Base-by-base conservation (phyloP, 2,888 invertebrate species). In the Limenitis camilla region DNA sequence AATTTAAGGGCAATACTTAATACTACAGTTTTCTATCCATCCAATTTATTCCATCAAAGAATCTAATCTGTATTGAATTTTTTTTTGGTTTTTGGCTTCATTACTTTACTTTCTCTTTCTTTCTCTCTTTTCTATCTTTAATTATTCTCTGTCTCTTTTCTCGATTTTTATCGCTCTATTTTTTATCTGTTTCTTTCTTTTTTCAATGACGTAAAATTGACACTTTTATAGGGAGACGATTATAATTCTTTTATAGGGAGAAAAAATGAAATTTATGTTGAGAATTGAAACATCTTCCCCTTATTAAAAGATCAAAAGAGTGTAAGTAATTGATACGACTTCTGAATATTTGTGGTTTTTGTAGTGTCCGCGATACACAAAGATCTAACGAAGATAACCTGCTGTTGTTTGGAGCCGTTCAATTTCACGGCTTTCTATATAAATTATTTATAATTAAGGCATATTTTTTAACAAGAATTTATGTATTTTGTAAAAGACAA, bases 291-390 rank as follows among this genome's bases (percentile, higher is more conserved):
- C 6, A 7, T 33, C 63, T 59, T 59, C 56, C 62, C 63, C 70
- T 74, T 73, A 73, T 68, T 47, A 6, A 32, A 45, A 61, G 63
- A 59, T 66, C 65, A 63, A 63, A 66, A 61, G 32, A 50, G 62
- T 66, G 68, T 67, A 55, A 69, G 71, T 73, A 73, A 74, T 72
- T 67, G 66, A 71, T 69, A 68, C 61, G 72, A 73, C 70, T 65
- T 70, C 49, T 68, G 66, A 69, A 72, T 70, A 69, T 68, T 69
- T 72, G 72, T 70, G 74, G 72, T 72, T 70, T 66, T 52, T 57
- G 52, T 61, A 57, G 58, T 60, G 58, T 55, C 61, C 59, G 55
- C 59, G 51, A 67, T 65, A 63, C 61, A 67, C 65, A 64, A 65
- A 71, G 74, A 78, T 75, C 62, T 55, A 47, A 58, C 49, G 62